These are phyloP conservation scores for Vespertilio murinus DNA, from an alignment of 2,797 vertebrate species.

Conservation along the genomic window DNA sequence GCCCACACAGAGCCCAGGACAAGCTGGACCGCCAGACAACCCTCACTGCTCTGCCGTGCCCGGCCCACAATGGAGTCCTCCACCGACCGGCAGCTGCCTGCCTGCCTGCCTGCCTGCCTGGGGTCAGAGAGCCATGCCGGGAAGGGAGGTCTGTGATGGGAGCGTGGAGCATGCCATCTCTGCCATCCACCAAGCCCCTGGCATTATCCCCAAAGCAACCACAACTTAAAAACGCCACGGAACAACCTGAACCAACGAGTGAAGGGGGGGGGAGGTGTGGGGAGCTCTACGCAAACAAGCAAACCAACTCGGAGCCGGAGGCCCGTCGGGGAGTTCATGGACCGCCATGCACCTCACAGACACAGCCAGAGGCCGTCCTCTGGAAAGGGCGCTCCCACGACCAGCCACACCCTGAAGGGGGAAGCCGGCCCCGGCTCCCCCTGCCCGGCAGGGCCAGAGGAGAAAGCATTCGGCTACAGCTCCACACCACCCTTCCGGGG, in stretches of 20 bases:
- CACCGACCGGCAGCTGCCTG: slow-evolving; percentile 43
- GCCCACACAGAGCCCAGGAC: background rate
- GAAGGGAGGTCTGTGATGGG: slow-evolving; percentile 73
- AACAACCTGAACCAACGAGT: slow-evolving; percentile 44
- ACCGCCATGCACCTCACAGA: slow-evolving; percentile 63
- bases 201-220: slow-evolving; percentile 51
- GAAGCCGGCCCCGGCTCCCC: slow-evolving; percentile 31
- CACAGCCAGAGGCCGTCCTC: slow-evolving; percentile 54
- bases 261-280: slow-evolving; percentile 57
- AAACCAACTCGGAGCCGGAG: slow-evolving; percentile 65
- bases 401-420: background rate
- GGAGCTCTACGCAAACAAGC: slow-evolving; percentile 62
- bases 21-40: background rate
- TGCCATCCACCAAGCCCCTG: slow-evolving; percentile 61
- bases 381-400: slow-evolving; percentile 22
- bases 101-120: slow-evolving; percentile 58
- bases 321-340: slow-evolving; percentile 47
- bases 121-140: slow-evolving; percentile 60
- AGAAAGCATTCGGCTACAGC: slow-evolving; percentile 62
- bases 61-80: background rate
- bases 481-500: slow-evolving; percentile 56
- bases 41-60: slow-evolving; percentile 1
- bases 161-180: slow-evolving; percentile 76
- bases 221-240: slow-evolving; percentile 14
- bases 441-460: background rate